Evolutionary conservation across 2,797 vertebrate genomes (phyloP).

Genomic region (Chromobotia macracanthus): DNA sequence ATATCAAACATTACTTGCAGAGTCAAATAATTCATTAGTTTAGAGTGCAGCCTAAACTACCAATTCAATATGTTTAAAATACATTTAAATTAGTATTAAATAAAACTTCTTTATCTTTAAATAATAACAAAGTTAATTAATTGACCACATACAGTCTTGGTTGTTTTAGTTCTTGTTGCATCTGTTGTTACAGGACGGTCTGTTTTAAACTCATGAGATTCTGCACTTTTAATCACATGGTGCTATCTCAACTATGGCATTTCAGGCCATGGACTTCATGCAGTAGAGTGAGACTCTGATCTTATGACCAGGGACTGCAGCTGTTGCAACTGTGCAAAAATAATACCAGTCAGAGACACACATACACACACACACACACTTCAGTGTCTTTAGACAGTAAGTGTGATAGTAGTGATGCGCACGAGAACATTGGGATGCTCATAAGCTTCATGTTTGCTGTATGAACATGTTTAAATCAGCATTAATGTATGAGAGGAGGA

Average conservation of each 20-base stretch:
- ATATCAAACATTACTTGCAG: slow-evolving; percentile 8
- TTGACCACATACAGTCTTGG: not conserved
- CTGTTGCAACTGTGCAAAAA: slow-evolving; percentile 71
- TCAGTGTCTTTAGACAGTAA: not conserved
- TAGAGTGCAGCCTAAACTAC: not conserved
- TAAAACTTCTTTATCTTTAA: not conserved
- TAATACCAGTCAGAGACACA: not conserved
- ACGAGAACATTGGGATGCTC: too few relatives aligned
- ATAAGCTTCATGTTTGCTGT: slow-evolving; percentile 10
- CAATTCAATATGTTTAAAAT: too few relatives aligned
- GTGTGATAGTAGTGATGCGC: too few relatives aligned
- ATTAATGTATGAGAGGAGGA: too few relatives aligned
- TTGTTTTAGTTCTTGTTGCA: not conserved
- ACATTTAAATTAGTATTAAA: not conserved
- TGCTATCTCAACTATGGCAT: slow-evolving; percentile 61
- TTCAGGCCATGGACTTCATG: slow-evolving; percentile 26
- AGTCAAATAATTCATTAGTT: not conserved
- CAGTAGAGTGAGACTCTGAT: slow-evolving; percentile 43
- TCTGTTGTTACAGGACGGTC: not conserved
- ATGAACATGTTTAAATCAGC: not conserved
- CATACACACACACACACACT: not conserved
- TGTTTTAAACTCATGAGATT: not conserved
- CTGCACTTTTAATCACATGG: slow-evolving; percentile 39
- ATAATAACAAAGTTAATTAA: not conserved
- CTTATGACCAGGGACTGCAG: slow-evolving; percentile 72